These are phyloP conservation scores for Podargus strigoides DNA, from an alignment of 2,797 vertebrate genomes.

Conservation along the genomic window DNA sequence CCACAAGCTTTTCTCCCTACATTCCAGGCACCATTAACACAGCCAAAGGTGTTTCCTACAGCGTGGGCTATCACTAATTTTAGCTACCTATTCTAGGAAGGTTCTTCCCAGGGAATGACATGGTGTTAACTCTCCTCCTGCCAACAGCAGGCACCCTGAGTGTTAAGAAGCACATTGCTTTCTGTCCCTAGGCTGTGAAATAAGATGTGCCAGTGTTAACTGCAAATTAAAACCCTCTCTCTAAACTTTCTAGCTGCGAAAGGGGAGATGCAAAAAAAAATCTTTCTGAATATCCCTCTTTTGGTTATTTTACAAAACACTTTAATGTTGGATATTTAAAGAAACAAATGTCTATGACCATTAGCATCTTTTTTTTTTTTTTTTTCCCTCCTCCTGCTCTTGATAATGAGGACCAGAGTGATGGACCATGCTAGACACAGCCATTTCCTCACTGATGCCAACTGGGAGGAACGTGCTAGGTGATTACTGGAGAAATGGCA, in stretches of 20 bases:
- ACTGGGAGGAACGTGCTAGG: fast-evolving
- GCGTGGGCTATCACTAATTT: fast-evolving
- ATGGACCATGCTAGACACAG: background rate
- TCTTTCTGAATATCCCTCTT: background rate
- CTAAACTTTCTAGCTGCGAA: background rate
- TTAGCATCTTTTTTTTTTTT: background rate
- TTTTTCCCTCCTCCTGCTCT: background rate
- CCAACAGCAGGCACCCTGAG: background rate
- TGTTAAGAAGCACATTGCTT: background rate
- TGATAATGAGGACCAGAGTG: background rate
- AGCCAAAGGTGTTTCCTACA: background rate
- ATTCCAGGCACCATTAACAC: background rate
- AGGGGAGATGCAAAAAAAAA: background rate
- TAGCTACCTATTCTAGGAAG: background rate
- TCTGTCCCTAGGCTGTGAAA: background rate
- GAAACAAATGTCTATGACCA: background rate
- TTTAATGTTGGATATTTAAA: background rate
- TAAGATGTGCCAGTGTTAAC: background rate
- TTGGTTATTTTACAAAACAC: background rate
- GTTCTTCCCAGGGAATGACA: background rate
- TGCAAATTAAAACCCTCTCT: background rate
- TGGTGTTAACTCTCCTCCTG: background rate
- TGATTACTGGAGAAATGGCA: background rate
- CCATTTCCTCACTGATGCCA: background rate
- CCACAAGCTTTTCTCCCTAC: background rate